Evolutionary conservation across 2,888 invertebrate species (phyloP).

Genomic region (Podabrus alpinus): DNA sequence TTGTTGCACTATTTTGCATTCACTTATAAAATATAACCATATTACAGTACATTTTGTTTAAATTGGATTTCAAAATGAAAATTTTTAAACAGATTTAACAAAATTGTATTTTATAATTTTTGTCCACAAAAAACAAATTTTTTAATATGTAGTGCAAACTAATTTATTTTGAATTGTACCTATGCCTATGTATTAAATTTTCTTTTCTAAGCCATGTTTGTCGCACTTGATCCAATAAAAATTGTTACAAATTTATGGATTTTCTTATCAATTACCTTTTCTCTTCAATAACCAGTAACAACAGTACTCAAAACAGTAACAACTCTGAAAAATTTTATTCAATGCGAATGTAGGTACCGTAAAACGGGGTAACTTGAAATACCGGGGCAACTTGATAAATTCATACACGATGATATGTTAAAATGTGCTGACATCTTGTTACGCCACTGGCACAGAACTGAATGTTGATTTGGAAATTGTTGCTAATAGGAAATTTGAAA

Average conservation of each 20-base stretch:
- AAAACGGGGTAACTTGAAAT: too few species aligned
- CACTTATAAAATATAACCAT: neutral
- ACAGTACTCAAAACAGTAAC: too few species aligned
- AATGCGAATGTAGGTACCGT: too few species aligned
- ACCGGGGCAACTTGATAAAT: too few species aligned
- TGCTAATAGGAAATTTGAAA: too few species aligned
- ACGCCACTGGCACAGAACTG: too few species aligned
- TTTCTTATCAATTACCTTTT: neutral
- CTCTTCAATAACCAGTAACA: too few species aligned
- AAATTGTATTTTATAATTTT: neutral
- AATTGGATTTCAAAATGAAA: neutral
- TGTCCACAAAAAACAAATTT: neutral
- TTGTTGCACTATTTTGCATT: neutral
- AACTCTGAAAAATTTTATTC: too few species aligned
- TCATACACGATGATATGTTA: too few species aligned
- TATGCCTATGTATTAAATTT: constrained; percentile 5
- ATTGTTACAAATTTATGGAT: constrained; percentile 5
- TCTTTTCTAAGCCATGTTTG: constrained; percentile 11
- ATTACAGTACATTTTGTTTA: neutral
- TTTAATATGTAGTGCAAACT: neutral
- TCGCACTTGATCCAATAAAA: constrained; percentile 12
- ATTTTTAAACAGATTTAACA: neutral
- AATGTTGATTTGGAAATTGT: too few species aligned
- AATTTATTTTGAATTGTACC: neutral
- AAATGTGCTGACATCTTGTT: too few species aligned